A percentile compares a stretch with the other conserved stretches of the same genome.
phyloP scores from a whole-genome alignment of 2,888 invertebrate species.

The Lepidonotus clava region DNA sequence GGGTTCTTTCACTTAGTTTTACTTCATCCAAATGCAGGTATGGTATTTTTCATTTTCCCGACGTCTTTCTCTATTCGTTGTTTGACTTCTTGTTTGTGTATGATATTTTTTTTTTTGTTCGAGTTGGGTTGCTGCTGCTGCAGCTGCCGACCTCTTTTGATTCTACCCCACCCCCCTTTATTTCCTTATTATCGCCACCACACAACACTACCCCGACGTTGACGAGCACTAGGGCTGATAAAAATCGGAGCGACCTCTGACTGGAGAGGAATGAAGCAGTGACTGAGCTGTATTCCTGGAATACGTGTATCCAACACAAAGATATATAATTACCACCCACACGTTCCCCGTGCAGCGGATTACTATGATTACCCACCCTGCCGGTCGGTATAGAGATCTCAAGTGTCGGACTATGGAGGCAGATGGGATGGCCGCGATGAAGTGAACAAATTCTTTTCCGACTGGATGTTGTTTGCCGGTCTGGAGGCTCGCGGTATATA shows the following conservation, averaged over 20 bases:
- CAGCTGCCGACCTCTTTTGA: neutral
- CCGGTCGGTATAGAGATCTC: no score
- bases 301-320: neutral
- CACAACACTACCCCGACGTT: no score
- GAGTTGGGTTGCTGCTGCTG: neutral
- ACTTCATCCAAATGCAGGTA: constrained; percentile 58
- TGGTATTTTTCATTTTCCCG: constrained; percentile 39
- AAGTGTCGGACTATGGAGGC: no score
- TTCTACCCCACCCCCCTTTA: neutral
- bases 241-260: neutral
- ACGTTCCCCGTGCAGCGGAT: neutral
- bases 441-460: no score
- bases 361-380: no score
- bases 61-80: constrained; percentile 37
- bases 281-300: neutral
- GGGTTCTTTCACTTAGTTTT: constrained; percentile 52
- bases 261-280: neutral
- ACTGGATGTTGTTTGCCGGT: neutral
- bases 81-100: constrained; percentile 51
- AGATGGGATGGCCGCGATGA: neutral
- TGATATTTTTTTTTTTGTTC: constrained; percentile 7
- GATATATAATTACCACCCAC: neutral
- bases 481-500: neutral
- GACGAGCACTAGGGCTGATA: no score
- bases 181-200: neutral